Percentiles rank a stretch among this genome's conserved stretches.
These are phyloP conservation scores for Spatulosminthurus flaviceps DNA, from an alignment of 2,888 invertebrate species.

Conservation along the genomic window DNA sequence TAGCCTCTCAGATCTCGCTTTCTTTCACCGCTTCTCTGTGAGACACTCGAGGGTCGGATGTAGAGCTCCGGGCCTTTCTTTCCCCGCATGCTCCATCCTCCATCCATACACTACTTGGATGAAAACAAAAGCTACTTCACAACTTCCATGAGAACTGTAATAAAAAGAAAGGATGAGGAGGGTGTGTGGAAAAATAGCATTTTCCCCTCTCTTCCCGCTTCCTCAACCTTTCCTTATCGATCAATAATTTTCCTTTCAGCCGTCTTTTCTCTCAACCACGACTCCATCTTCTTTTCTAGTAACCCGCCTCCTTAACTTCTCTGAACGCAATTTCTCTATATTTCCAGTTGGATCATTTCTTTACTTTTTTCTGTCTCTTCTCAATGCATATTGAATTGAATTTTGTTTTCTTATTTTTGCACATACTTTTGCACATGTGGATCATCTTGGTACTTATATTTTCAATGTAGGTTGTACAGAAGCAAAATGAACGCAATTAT, in stretches of 20 bases:
- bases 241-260: neutral
- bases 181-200: neutral
- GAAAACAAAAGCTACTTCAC: neutral
- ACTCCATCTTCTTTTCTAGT: neutral
- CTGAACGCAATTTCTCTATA: neutral
- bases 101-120: too few species aligned
- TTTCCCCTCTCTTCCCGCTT: neutral
- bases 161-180: slow-evolving; percentile 10
- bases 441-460: too few species aligned
- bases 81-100: slow-evolving; percentile 40
- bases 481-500: too few species aligned
- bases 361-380: too few species aligned
- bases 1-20: neutral
- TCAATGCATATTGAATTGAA: too few species aligned
- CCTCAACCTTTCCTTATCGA: neutral
- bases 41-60: too few species aligned
- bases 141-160: too few species aligned
- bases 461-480: too few species aligned
- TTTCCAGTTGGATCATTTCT: too few species aligned
- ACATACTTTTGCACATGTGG: too few species aligned
- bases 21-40: neutral
- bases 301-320: neutral
- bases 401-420: too few species aligned
- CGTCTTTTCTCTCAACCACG: neutral
- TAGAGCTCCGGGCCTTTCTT: slow-evolving; percentile 15